Evolutionary conservation across 2,797 vertebrate genomes (phyloP).

Genomic region (Danio aesculapii): DNA sequence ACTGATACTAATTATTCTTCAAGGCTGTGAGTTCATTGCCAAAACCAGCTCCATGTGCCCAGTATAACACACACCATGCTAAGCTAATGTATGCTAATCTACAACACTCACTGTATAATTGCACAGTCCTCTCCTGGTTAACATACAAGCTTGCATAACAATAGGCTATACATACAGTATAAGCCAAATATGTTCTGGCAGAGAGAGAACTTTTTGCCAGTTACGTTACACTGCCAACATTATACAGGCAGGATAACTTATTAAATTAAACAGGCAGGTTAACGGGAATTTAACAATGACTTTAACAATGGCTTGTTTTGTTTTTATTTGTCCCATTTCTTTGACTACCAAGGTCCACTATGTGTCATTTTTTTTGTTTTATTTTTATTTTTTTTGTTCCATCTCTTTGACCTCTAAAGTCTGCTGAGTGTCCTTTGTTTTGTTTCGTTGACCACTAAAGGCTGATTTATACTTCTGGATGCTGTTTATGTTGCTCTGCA

Average conservation of each 20-base stretch:
- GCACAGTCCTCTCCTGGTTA: slow-evolving; percentile 8
- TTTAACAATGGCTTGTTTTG: no score
- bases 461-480: no score
- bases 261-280: no score
- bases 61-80: slow-evolving; percentile 12
- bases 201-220: background rate
- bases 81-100: slow-evolving; percentile 23
- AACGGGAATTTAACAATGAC: no score
- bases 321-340: no score
- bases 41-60: background rate
- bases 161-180: background rate
- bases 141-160: background rate
- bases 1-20: slow-evolving; percentile 2
- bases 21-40: background rate
- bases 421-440: no score
- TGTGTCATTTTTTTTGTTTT: no score
- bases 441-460: no score
- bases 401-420: no score
- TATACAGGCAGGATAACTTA: background rate
- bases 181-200: slow-evolving; percentile 1
- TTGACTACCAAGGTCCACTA: no score
- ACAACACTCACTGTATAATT: slow-evolving; percentile 1
- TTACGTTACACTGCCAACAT: background rate
- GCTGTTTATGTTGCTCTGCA: no score
- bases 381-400: no score